Conservation (phyloP, 1,140 invertebrate genomes). For the Lepidurus arcticus region DNA sequence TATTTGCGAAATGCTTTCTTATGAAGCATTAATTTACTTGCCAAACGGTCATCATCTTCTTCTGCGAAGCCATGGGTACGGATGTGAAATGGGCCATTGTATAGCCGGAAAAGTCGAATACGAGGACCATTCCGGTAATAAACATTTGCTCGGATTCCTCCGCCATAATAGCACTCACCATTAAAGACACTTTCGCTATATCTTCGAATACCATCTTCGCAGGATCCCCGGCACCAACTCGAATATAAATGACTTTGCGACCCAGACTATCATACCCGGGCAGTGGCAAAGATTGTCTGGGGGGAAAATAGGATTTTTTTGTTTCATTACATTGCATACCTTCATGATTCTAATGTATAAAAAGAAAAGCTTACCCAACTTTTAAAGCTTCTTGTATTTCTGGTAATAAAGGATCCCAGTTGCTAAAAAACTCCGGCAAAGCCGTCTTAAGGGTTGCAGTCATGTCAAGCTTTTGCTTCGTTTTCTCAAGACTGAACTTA, state of each 20-base stretch:
- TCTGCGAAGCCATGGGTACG: background rate
- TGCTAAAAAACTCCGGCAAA: slow-evolving; percentile 52
- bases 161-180: slow-evolving; percentile 47
- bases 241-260: slow-evolving; percentile 63
- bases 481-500: slow-evolving; percentile 60
- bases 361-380: slow-evolving; percentile 27
- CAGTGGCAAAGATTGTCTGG: slow-evolving; percentile 65
- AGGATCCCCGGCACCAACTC: slow-evolving; percentile 48
- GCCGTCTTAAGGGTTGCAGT: slow-evolving; percentile 54
- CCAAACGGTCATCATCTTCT: slow-evolving; percentile 8
- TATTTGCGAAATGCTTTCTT: background rate
- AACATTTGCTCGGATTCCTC: slow-evolving; percentile 44
- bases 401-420: slow-evolving; percentile 43
- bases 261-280: slow-evolving; percentile 70
- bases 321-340: background rate
- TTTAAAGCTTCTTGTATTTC: slow-evolving; percentile 30
- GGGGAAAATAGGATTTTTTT: slow-evolving; percentile 40
- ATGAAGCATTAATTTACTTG: slow-evolving; percentile 17
- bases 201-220: slow-evolving; percentile 45
- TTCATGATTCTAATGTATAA: background rate
- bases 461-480: slow-evolving; percentile 58
- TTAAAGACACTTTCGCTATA: slow-evolving; percentile 45
- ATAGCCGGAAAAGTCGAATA: slow-evolving; percentile 14
- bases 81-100: background rate
- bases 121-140: background rate